Conservation (phyloP, 2,113 vertebrate genomes). For the Bucco capensis region DNA sequence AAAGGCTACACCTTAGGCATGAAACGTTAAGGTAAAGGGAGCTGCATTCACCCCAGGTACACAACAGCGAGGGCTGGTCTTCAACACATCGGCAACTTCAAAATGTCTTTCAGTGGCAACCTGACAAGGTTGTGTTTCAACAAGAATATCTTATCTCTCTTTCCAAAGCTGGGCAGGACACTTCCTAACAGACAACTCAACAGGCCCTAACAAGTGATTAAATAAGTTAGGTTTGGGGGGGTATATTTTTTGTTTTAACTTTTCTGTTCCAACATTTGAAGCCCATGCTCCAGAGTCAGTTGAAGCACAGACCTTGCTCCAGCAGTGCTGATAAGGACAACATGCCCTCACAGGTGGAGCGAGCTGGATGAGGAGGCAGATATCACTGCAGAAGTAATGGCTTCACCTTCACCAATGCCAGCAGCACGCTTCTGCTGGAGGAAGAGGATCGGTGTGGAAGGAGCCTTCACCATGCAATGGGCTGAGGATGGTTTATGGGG, state of each 20-base stretch:
- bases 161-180: slow-evolving; percentile 54
- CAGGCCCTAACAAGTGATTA: slow-evolving; percentile 57
- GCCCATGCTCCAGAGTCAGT: background rate
- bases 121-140: slow-evolving; percentile 61
- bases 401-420: background rate
- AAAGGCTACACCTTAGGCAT: background rate
- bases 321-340: slow-evolving; percentile 31
- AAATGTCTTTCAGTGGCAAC: slow-evolving; percentile 31
- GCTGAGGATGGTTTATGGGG: slow-evolving; percentile 57
- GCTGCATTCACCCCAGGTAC: background rate
- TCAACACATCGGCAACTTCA: slow-evolving; percentile 14
- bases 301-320: slow-evolving; percentile 21
- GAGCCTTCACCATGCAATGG: slow-evolving; percentile 41
- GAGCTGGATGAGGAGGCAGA: slow-evolving; percentile 24
- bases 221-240: slow-evolving; percentile 3
- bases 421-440: slow-evolving; percentile 7
- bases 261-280: slow-evolving; percentile 23
- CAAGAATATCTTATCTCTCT: slow-evolving; percentile 37
- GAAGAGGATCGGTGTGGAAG: background rate
- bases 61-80: background rate
- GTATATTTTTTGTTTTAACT: background rate
- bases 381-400: background rate
- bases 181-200: slow-evolving; percentile 49
- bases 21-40: background rate
- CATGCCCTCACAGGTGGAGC: slow-evolving; percentile 3